phyloP scores from a whole-genome alignment of 2,888 invertebrate genomes.

The Lasioglossum calceatum region DNA sequence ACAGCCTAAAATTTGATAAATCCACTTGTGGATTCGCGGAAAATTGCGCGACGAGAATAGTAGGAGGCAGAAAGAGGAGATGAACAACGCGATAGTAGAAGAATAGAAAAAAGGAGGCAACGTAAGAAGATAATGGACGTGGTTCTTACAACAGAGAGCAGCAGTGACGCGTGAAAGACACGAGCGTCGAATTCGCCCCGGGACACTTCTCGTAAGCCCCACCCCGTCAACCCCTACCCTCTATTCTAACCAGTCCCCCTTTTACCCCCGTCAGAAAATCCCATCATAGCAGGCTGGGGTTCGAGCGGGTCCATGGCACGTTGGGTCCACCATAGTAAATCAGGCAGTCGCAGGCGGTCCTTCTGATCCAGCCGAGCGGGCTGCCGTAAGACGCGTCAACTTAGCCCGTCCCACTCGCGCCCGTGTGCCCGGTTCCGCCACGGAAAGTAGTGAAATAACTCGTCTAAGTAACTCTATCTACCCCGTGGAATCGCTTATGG shows the following conservation, averaged over 20 bases:
- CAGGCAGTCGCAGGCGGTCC: slow-evolving; percentile 84
- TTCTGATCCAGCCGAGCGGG: slow-evolving; percentile 81
- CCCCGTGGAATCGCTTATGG: slow-evolving; percentile 82
- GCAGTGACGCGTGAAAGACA: slow-evolving; percentile 46
- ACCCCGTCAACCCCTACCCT: slow-evolving; percentile 78
- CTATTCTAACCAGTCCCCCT: slow-evolving; percentile 74
- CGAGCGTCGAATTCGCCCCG: slow-evolving; percentile 54
- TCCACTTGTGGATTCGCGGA: not conserved
- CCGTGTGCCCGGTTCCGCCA: slow-evolving; percentile 48
- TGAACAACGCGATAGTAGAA: not conserved
- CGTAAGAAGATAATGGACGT: not conserved
- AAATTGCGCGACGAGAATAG: not conserved
- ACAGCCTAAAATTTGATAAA: not conserved
- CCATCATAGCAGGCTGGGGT: slow-evolving; percentile 72
- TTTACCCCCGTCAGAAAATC: slow-evolving; percentile 76
- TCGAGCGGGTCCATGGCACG: slow-evolving; percentile 70
- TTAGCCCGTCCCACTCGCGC: slow-evolving; percentile 69
- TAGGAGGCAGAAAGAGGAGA: not conserved
- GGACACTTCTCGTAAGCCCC: slow-evolving; percentile 76
- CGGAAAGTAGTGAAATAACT: slow-evolving; percentile 80
- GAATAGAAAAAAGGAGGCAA: not conserved
- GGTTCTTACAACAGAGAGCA: not conserved
- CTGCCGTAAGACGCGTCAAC: slow-evolving; percentile 72
- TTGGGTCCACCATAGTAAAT: slow-evolving; percentile 82
- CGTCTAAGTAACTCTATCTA: slow-evolving; percentile 81